phyloP scores from a whole-genome alignment of 2,797 vertebrate species.

The Macropodus opercularis region DNA sequence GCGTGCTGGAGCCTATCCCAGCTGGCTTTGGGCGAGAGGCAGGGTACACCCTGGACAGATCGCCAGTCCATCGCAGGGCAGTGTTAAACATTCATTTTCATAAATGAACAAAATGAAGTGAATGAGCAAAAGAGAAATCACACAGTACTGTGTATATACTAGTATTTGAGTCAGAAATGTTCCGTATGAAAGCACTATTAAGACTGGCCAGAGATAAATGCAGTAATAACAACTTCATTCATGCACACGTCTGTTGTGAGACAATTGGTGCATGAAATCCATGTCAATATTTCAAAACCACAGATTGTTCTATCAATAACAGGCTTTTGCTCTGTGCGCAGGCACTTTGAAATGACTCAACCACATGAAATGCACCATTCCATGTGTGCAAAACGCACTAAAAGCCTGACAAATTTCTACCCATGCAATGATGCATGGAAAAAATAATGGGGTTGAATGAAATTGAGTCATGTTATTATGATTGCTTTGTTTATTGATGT shows the following conservation, averaged over 20 bases:
- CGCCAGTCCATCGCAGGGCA: too few species aligned
- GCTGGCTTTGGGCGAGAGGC: too few species aligned
- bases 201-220: neutral
- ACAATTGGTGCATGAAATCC: slow-evolving; percentile 9
- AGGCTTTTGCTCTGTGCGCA: neutral
- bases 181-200: too few species aligned
- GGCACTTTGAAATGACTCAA: slow-evolving; percentile 26
- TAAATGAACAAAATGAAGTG: too few species aligned
- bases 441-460: neutral
- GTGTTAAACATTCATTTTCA: too few species aligned
- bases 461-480: neutral
- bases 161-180: too few species aligned
- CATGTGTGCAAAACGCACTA: neutral
- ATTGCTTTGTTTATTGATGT: slow-evolving; percentile 8
- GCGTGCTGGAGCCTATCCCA: too few species aligned
- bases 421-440: neutral
- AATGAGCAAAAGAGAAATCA: too few species aligned
- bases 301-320: slow-evolving; percentile 11
- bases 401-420: slow-evolving; percentile 2
- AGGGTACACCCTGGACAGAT: too few species aligned
- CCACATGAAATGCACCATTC: slow-evolving; percentile 20
- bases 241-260: neutral
- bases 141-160: too few species aligned
- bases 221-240: slow-evolving; percentile 9
- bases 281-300: slow-evolving; percentile 21